phyloP scores from a whole-genome alignment of 1,140 invertebrate genomes.

The Zaprionus lachaisei region DNA sequence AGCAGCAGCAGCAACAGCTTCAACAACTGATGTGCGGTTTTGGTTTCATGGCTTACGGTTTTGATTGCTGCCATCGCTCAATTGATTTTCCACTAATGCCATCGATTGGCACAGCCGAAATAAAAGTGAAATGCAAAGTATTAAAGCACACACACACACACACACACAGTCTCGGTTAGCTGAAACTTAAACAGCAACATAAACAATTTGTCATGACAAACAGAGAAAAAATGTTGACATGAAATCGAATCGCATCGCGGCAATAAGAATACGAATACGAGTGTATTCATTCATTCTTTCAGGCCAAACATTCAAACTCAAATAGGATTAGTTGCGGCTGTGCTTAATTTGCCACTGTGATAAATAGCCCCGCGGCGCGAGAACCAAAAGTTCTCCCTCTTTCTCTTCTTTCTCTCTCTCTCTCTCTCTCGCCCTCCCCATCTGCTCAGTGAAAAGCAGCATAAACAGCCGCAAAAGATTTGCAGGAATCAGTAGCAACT shows the following conservation, averaged over 20 bases:
- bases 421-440: background rate
- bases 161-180: conserved; percentile 4
- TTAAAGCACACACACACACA: conserved; percentile 42
- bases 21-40: conserved; percentile 74
- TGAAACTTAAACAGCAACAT: conserved; percentile 61
- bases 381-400: background rate
- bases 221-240: conserved; percentile 50
- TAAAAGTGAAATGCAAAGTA: conserved; percentile 77
- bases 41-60: conserved; percentile 79
- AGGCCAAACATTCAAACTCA: conserved; percentile 50
- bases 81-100: conserved; percentile 81
- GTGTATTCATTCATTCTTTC: conserved; percentile 13
- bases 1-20: conserved; percentile 39
- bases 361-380: conserved; percentile 45
- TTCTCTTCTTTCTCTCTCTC: background rate
- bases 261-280: conserved; percentile 24
- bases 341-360: conserved; percentile 60
- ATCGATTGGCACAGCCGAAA: conserved; percentile 70
- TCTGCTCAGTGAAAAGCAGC: conserved; percentile 54
- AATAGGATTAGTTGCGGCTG: conserved; percentile 68
- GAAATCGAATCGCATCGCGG: conserved; percentile 60
- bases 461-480: conserved; percentile 24
- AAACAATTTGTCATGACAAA: conserved; percentile 70
- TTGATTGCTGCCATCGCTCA: conserved; percentile 81
- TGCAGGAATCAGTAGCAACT: conserved; percentile 1